Base-by-base conservation (phyloP, 1,140 invertebrate genomes). In the Hyles vespertilio region DNA sequence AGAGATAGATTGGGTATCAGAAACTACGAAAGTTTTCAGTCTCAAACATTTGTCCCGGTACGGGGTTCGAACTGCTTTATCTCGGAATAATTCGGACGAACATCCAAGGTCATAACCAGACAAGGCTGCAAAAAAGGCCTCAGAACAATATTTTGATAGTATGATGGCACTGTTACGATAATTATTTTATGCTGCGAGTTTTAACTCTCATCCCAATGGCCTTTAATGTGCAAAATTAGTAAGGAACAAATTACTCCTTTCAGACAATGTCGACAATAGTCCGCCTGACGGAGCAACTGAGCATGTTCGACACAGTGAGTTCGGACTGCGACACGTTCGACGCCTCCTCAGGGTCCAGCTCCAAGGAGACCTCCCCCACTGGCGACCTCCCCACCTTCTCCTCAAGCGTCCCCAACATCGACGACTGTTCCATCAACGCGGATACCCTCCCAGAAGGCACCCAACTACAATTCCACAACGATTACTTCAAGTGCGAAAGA, bases 271-370 rank as follows among this genome's bases (percentile, higher is more conserved):
- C 94, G 1, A 94, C 94, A 0, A 94, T 95, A 74, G 92, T 94
- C 72, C 91, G 94, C 36, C 93, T 96, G 3, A 95, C 94, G 0
- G 94, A 95, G 65, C 94, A 95, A 71, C 74, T 96, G 0, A 93
- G 92, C 47, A 90, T 92, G 45, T 90, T 94, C 47, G 94, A 95
- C 63, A 67, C 93, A 3, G 92, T 92, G 60, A 94, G 92, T 54
- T 93, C 94, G 0, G 94, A 95, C 67, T 74, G 92, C 91, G 33
- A 95, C 91, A 48, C 94, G 91, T 9, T 93, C 92, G 69, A 94
- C 92, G 58, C 93, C 87, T 56, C 91, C 74, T 76, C 92, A 81
- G 60, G 90, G 91, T 54, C 92, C 89, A 83, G 79, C 56, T 82
- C 79, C 2, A 82, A 82, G 48, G 83, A 88, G 34, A 77, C 77